These are phyloP conservation scores for Pungitius pungitius DNA, from an alignment of 2,113 vertebrate species.

Conservation along the genomic window DNA sequence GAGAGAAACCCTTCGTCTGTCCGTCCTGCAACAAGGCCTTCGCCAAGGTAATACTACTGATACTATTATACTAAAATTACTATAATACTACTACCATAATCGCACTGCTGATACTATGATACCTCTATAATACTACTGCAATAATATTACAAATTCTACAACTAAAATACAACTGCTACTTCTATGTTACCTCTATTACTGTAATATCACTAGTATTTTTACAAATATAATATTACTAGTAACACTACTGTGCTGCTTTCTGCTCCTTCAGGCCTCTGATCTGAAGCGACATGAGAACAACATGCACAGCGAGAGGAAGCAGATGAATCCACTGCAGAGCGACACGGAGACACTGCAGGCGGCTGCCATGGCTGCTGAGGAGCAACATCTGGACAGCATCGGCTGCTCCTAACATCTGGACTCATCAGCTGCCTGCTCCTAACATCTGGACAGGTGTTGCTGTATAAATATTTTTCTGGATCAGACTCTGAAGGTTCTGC, in stretches of 20 bases:
- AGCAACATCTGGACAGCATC: conserved; percentile 69
- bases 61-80: neutral
- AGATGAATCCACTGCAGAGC: conserved; percentile 67
- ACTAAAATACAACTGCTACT: neutral
- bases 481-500: conserved; percentile 1
- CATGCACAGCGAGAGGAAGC: conserved; percentile 78
- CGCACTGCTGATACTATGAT: neutral
- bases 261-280: conserved; percentile 70
- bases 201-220: neutral
- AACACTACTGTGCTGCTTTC: neutral
- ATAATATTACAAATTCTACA: neutral
- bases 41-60: conserved; percentile 60
- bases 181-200: neutral
- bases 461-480: neutral
- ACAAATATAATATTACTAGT: neutral
- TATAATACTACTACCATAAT: neutral
- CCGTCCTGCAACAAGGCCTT: conserved; percentile 75
- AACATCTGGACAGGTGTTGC: neutral
- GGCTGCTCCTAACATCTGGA: conserved; percentile 56
- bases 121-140: neutral
- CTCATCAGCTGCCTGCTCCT: neutral
- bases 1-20: conserved; percentile 75
- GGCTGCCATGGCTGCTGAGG: conserved; percentile 74
- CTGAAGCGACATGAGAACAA: conserved; percentile 78
- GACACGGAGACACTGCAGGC: conserved; percentile 74